phyloP scores from a whole-genome alignment of 2,113 vertebrate genomes.

The Gallinago undulata region DNA sequence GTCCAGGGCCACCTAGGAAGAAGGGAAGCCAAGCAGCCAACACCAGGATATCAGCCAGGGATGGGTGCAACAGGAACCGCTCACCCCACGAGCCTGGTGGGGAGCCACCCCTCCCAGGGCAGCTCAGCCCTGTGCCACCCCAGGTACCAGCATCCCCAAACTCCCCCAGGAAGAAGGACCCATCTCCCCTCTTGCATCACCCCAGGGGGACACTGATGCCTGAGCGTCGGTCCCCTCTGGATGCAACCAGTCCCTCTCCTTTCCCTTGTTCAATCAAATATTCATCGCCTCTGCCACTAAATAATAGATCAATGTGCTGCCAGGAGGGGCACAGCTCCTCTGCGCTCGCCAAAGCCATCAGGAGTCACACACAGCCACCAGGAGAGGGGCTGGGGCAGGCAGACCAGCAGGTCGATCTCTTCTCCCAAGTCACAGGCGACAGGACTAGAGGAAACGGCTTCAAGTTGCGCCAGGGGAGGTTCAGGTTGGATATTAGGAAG shows the following conservation, averaged over 20 bases:
- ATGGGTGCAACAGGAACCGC: not conserved
- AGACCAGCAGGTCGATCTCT: not conserved
- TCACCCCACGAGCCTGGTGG: not conserved
- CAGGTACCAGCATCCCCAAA: not conserved
- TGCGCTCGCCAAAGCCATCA: constrained; percentile 1
- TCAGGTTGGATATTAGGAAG: too few relatives aligned
- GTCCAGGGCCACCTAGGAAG: not conserved
- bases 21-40: not conserved
- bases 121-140: not conserved
- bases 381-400: not conserved
- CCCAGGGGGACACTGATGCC: not conserved
- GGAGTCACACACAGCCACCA: not conserved
- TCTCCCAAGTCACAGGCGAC: too few relatives aligned
- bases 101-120: not conserved
- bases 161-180: not conserved
- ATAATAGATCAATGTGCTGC: constrained; percentile 69
- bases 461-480: too few relatives aligned
- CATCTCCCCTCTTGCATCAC: rapidly evolving
- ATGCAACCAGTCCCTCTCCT: not conserved
- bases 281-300: constrained; percentile 49
- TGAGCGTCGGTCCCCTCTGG: not conserved
- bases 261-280: constrained; percentile 51
- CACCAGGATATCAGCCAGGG: not conserved
- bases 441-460: too few relatives aligned
- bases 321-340: constrained; percentile 56